phyloP scores from a whole-genome alignment of 2,797 vertebrate genomes.

The Platyrinchus mystaceus region DNA sequence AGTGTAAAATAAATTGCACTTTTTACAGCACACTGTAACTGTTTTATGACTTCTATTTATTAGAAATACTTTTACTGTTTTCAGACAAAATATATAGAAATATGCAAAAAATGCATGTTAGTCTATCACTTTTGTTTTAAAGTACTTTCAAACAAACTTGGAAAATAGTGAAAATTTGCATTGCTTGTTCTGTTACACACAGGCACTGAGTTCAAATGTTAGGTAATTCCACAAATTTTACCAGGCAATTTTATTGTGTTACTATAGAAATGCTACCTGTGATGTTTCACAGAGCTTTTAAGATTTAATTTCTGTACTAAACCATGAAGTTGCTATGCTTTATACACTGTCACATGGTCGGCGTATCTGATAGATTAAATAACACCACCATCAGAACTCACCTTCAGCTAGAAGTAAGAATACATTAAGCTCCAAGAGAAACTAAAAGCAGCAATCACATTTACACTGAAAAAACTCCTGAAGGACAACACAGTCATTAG shows the following conservation, averaged over 20 bases:
- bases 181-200: background rate
- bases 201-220: background rate
- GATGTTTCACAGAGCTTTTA: background rate
- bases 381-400: background rate
- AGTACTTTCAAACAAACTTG: background rate
- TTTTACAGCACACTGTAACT: conserved; percentile 22
- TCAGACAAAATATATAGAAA: background rate
- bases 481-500: background rate
- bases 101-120: background rate
- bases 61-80: conserved; percentile 22
- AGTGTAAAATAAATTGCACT: conserved; percentile 33
- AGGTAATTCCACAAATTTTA: background rate
- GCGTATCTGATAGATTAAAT: background rate
- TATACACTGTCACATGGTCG: background rate
- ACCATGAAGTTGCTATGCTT: background rate
- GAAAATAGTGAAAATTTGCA: background rate
- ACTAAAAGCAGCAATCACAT: background rate
- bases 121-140: background rate
- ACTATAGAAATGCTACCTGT: background rate
- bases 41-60: conserved; percentile 27
- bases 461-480: background rate
- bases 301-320: background rate
- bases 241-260: background rate
- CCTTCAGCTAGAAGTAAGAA: background rate
- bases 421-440: background rate